phyloP scores from a whole-genome alignment of 2,113 vertebrate genomes.

The Corythoichthys haematopterus region DNA sequence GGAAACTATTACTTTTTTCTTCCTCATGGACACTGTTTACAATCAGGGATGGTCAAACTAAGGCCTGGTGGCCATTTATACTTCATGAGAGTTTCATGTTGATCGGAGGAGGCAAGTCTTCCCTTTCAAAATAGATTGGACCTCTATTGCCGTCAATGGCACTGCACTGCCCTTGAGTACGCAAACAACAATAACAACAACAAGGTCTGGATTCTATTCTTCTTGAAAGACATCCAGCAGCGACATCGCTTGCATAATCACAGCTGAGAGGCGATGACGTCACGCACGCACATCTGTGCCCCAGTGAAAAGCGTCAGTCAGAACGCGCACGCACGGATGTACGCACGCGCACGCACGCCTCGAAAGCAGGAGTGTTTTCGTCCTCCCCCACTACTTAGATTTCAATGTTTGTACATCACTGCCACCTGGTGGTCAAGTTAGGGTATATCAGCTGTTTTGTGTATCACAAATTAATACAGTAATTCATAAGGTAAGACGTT shows the following conservation, averaged over 20 bases:
- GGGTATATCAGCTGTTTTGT: background rate
- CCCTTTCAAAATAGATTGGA: too few species aligned
- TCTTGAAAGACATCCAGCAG: background rate
- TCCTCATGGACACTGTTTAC: background rate
- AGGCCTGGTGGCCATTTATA: background rate
- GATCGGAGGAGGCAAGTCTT: too few species aligned
- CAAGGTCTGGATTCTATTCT: background rate
- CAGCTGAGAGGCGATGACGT: constrained; percentile 22
- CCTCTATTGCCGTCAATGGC: too few species aligned
- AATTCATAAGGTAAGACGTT: too few species aligned
- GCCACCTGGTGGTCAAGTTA: background rate
- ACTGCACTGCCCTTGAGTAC: background rate
- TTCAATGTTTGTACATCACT: background rate
- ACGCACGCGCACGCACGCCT: background rate
- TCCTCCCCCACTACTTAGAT: background rate
- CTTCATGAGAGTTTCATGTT: too few species aligned
- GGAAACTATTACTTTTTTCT: constrained; percentile 9
- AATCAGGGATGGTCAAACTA: background rate
- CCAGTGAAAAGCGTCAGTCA: constrained; percentile 26
- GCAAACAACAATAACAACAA: background rate
- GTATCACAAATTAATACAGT: too few species aligned
- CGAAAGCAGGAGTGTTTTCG: background rate
- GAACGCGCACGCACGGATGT: too few species aligned
- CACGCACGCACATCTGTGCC: constrained; percentile 50
- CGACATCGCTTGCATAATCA: constrained; percentile 7